Conservation (phyloP, 2,797 vertebrate genomes). For the Falco cherrug region DNA sequence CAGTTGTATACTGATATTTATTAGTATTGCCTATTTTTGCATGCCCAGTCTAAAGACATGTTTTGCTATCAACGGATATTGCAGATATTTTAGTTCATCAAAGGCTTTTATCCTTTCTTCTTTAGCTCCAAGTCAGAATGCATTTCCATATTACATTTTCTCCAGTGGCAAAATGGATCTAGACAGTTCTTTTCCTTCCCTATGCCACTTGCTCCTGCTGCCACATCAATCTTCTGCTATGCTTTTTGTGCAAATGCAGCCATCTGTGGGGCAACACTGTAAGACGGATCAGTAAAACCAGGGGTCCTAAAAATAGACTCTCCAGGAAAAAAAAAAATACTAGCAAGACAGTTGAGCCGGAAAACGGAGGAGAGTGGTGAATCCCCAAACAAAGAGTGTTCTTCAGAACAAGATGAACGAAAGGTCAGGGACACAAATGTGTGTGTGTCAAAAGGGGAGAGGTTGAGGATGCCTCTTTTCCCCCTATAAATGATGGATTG, state of each 20-base stretch:
- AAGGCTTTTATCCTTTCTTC: background rate
- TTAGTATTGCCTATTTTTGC: background rate
- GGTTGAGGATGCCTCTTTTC: background rate
- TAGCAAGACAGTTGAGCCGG: background rate
- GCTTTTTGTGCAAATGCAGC: conserved; percentile 31
- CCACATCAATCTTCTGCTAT: conserved; percentile 34
- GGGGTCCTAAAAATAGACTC: conserved; percentile 32
- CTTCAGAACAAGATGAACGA: background rate
- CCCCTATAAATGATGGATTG: background rate
- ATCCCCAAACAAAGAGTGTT: background rate
- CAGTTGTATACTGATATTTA: background rate
- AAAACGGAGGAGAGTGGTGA: background rate
- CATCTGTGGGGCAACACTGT: conserved; percentile 45
- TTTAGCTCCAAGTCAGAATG: conserved; percentile 7
- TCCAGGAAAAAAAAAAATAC: background rate
- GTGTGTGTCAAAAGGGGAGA: background rate
- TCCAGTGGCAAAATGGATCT: conserved; percentile 2
- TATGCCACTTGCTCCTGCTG: conserved; percentile 14
- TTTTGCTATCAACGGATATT: background rate
- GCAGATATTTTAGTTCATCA: background rate
- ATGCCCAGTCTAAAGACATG: background rate
- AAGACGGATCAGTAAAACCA: conserved; percentile 13
- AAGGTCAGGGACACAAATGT: background rate
- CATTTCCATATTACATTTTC: conserved; percentile 7
- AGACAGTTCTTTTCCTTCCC: background rate